phyloP scores from a whole-genome alignment of 1,140 invertebrate genomes.

The Drosophila novamexicana region DNA sequence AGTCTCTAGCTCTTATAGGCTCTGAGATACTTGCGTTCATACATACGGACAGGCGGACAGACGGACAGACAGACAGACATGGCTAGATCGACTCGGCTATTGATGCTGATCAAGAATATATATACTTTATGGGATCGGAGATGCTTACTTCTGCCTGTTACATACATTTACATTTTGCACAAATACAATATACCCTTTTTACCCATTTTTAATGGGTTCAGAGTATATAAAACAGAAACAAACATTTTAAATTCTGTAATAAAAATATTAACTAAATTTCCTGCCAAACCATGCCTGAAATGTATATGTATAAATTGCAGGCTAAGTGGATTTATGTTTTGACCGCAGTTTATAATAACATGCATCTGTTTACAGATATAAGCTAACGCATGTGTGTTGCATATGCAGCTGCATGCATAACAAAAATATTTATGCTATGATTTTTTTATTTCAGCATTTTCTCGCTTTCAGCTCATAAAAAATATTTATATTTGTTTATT shows the following conservation, averaged over 20 bases:
- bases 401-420: not conserved
- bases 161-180: too few relatives aligned
- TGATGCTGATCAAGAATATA: too few relatives aligned
- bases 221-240: too few relatives aligned
- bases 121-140: too few relatives aligned
- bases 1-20: too few relatives aligned
- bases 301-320: not conserved
- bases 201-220: too few relatives aligned
- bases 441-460: conserved; percentile 34
- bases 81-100: too few relatives aligned
- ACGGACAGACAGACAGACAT: too few relatives aligned
- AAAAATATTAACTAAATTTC: not conserved
- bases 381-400: not conserved
- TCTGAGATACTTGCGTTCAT: too few relatives aligned
- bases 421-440: conserved; percentile 53
- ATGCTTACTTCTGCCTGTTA: too few relatives aligned
- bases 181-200: too few relatives aligned
- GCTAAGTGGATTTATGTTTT: conserved; percentile 5
- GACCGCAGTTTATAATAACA: conserved; percentile 33
- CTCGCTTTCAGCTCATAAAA: conserved; percentile 27
- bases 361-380: not conserved
- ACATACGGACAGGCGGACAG: too few relatives aligned
- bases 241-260: not conserved
- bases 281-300: not conserved
- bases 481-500: conserved; percentile 47